phyloP scores from a whole-genome alignment of 2,888 invertebrate genomes.

The Megamerina dolium region DNA sequence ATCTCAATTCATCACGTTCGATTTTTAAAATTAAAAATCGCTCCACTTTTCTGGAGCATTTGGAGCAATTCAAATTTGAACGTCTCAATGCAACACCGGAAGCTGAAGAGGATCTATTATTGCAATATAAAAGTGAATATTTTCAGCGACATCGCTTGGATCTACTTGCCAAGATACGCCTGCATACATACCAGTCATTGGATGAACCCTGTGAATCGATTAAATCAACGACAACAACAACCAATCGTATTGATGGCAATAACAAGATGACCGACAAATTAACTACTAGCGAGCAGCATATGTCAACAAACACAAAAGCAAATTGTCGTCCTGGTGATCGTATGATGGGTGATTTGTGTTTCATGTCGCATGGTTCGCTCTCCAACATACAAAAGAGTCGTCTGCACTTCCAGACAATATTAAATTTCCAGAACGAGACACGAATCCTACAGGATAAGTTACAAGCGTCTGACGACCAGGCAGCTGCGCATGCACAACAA shows the following conservation, averaged over 20 bases:
- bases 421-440: constrained; percentile 25
- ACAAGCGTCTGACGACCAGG: constrained; percentile 20
- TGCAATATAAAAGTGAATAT: constrained; percentile 27
- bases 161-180: constrained; percentile 26
- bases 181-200: constrained; percentile 14
- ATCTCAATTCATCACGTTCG: constrained; percentile 25
- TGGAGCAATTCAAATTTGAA: constrained; percentile 25
- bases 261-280: neutral
- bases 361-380: constrained; percentile 25
- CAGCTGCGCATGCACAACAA: constrained; percentile 11
- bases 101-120: constrained; percentile 24
- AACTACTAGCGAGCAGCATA: neutral
- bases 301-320: neutral
- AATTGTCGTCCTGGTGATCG: constrained; percentile 15
- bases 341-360: constrained; percentile 26
- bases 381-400: constrained; percentile 26
- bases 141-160: constrained; percentile 31
- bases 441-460: constrained; percentile 24
- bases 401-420: constrained; percentile 25
- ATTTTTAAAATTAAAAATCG: constrained; percentile 31
- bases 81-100: constrained; percentile 22
- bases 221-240: neutral
- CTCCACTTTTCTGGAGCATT: constrained; percentile 24
- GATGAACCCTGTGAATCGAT: no score
- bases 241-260: constrained; percentile 2